A percentile compares a stretch with the other conserved stretches of the same genome.
phyloP scores from a whole-genome alignment of 2,888 invertebrate genomes.

The Mycogona germanica region DNA sequence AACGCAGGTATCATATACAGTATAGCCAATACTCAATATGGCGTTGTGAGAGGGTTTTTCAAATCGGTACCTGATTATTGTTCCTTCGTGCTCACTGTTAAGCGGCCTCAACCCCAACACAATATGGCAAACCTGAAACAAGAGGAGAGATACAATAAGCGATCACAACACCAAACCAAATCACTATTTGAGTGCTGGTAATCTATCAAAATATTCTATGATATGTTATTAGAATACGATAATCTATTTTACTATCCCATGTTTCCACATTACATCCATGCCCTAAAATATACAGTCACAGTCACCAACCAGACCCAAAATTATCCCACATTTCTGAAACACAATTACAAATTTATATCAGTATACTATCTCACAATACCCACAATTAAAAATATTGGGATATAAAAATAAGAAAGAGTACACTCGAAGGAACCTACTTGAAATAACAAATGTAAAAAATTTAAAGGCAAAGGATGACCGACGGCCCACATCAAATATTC shows the following conservation, averaged over 20 bases:
- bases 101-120: slow-evolving; percentile 70
- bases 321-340: no score
- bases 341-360: no score
- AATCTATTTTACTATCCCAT: no score
- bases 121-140: slow-evolving; percentile 59
- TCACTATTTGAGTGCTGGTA: not conserved
- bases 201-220: not conserved
- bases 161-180: no score
- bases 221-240: not conserved
- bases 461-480: slow-evolving; percentile 42
- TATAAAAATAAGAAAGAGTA: not conserved
- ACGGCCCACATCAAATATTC: slow-evolving; percentile 83
- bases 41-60: no score
- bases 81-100: slow-evolving; percentile 65
- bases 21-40: not conserved
- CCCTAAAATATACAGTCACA: no score
- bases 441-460: slow-evolving; percentile 36
- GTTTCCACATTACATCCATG: no score
- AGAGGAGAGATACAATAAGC: not conserved
- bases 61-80: slow-evolving; percentile 45
- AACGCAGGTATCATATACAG: no score
- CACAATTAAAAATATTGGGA: no score
- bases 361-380: no score
- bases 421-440: slow-evolving; percentile 30
- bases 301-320: no score